These are phyloP conservation scores for Cerceris rybyensis DNA, from an alignment of 2,888 invertebrate genomes.

Conservation along the genomic window DNA sequence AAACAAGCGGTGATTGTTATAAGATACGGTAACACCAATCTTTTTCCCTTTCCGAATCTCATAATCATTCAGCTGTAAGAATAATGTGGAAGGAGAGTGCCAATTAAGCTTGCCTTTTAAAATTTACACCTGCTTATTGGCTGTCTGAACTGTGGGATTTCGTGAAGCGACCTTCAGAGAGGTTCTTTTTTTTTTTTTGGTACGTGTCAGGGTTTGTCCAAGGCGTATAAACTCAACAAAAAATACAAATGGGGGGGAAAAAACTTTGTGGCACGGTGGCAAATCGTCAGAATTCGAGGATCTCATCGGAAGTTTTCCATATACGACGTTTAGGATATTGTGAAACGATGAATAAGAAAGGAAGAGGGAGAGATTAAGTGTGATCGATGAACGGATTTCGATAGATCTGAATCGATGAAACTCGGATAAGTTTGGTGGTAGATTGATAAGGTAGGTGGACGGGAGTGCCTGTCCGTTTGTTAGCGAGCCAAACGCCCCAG, in stretches of 20 bases:
- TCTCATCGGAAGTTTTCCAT: no score
- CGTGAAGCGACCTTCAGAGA: conserved; percentile 68
- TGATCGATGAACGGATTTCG: no score
- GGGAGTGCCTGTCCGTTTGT: conserved; percentile 82
- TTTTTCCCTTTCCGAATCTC: conserved; percentile 99
- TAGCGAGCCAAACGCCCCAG: conserved; percentile 82
- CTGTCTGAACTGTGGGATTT: conserved; percentile 75
- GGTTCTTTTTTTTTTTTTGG: conserved; percentile 9
- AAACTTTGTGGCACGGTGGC: no score
- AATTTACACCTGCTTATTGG: conserved; percentile 80
- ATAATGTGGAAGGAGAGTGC: conserved; percentile 91
- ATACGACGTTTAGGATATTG: no score
- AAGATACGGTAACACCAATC: conserved; percentile 99
- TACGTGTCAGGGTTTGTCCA: conserved; percentile 41
- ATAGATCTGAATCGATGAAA: no score
- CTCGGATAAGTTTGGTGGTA: conserved; percentile 5
- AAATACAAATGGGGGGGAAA: conserved; percentile 39
- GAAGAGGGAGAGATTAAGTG: no score
- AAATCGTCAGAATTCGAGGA: no score
- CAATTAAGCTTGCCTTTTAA: conserved; percentile 82
- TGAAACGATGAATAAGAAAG: no score
- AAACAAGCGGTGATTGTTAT: conserved; percentile 99
- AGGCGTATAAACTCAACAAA: conserved; percentile 34
- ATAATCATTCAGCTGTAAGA: conserved; percentile 99
- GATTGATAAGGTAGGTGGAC: conserved; percentile 63